Evolutionary conservation across 2,113 vertebrate genomes (phyloP).

Genomic region (Danionella cerebrum): DNA sequence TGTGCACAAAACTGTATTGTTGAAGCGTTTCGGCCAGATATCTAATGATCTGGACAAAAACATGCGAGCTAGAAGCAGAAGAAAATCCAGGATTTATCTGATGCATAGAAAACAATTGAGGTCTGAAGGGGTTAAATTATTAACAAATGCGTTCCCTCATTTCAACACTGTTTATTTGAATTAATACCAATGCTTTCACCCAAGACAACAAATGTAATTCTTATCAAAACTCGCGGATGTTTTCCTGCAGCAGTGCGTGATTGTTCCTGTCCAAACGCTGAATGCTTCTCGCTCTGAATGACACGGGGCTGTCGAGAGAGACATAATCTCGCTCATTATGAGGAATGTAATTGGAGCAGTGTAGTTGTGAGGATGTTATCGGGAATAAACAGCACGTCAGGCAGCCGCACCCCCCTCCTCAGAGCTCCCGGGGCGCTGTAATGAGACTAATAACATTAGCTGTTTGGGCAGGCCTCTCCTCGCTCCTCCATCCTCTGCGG

Average conservation of each 20-base stretch:
- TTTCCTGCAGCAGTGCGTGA: neutral
- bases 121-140: no score
- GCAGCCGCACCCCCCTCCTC: constrained; percentile 19
- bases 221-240: no score
- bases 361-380: constrained; percentile 9
- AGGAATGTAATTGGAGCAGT: constrained; percentile 17
- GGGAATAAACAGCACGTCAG: constrained; percentile 42
- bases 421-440: neutral
- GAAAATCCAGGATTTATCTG: no score
- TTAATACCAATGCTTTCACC: no score
- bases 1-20: no score
- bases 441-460: constrained; percentile 36
- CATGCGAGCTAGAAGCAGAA: no score
- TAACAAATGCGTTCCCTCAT: no score
- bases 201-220: no score
- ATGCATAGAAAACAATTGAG: no score
- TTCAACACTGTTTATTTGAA: no score
- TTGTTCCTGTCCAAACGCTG: neutral
- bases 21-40: no score
- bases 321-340: neutral
- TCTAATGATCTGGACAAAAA: no score
- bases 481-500: constrained; percentile 34
- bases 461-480: constrained; percentile 13
- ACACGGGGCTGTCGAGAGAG: neutral
- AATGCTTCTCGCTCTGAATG: neutral